Conservation (phyloP, 2,797 vertebrate genomes). For the Poliocrania exsul region DNA sequence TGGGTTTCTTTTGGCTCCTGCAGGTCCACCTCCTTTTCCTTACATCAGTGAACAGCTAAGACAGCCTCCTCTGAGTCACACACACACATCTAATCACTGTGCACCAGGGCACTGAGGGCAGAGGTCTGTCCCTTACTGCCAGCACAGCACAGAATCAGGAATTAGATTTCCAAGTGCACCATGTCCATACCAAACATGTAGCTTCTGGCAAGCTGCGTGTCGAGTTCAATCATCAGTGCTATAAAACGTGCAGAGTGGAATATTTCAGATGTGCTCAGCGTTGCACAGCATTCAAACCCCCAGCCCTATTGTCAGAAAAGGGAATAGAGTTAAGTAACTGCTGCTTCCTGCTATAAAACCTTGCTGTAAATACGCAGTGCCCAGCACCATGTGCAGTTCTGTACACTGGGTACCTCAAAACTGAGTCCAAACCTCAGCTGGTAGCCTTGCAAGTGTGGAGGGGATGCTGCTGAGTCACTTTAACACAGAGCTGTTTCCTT, state of each 20-base stretch:
- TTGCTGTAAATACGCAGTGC: accelerated
- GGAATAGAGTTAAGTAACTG: not conserved
- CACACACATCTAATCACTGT: not conserved
- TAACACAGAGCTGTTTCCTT: not conserved
- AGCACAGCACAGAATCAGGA: not conserved
- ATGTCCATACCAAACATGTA: not conserved
- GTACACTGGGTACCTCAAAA: not conserved
- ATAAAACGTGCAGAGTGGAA: not conserved
- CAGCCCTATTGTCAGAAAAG: not conserved
- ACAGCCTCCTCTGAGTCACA: not conserved
- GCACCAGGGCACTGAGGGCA: not conserved
- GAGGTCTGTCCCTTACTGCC: not conserved
- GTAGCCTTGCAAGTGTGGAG: not conserved
- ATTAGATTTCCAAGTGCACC: not conserved
- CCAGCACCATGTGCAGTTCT: not conserved
- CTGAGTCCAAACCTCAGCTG: not conserved
- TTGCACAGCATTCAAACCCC: not conserved
- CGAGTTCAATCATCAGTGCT: not conserved
- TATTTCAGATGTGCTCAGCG: not conserved
- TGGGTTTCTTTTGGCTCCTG: not conserved
- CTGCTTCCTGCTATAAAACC: not conserved
- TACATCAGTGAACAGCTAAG: not conserved
- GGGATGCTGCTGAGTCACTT: not conserved
- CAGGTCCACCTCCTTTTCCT: not conserved
- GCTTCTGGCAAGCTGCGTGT: not conserved